Conservation (phyloP, 2,888 invertebrate species). For the Morpho deidamia region DNA sequence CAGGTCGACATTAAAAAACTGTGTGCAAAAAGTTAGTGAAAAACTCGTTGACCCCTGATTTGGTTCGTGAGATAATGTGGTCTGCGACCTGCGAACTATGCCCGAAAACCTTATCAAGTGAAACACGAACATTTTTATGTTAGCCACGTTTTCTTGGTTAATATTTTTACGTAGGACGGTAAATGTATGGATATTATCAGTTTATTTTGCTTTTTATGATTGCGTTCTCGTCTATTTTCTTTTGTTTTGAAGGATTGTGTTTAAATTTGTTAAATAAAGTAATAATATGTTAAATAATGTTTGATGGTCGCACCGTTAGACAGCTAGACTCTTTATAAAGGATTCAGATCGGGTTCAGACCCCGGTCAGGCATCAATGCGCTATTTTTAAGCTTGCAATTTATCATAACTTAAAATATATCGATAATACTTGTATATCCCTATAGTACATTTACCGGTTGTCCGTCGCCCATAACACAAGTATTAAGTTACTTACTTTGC, state of each 20-base stretch:
- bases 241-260: not conserved
- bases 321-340: too few relatives aligned
- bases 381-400: too few relatives aligned
- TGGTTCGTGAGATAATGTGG: conserved; percentile 49
- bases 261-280: too few relatives aligned
- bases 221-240: not conserved
- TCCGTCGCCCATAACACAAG: too few relatives aligned
- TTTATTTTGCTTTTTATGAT: not conserved
- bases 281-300: not conserved
- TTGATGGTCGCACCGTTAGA: not conserved
- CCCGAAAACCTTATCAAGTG: conserved; percentile 35
- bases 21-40: conserved; percentile 34
- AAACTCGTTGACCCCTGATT: conserved; percentile 45
- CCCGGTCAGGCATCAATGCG: too few relatives aligned
- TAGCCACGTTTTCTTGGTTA: conserved; percentile 16
- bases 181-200: not conserved
- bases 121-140: conserved; percentile 33
- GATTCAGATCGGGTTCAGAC: too few relatives aligned
- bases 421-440: too few relatives aligned
- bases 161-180: conserved; percentile 9
- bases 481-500: too few relatives aligned
- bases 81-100: conserved; percentile 32
- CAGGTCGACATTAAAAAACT: conserved; percentile 18
- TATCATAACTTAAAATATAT: too few relatives aligned
- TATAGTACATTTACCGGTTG: too few relatives aligned